These are phyloP conservation scores for Strix aluco DNA, from an alignment of 2,113 vertebrate species.

Conservation along the genomic window DNA sequence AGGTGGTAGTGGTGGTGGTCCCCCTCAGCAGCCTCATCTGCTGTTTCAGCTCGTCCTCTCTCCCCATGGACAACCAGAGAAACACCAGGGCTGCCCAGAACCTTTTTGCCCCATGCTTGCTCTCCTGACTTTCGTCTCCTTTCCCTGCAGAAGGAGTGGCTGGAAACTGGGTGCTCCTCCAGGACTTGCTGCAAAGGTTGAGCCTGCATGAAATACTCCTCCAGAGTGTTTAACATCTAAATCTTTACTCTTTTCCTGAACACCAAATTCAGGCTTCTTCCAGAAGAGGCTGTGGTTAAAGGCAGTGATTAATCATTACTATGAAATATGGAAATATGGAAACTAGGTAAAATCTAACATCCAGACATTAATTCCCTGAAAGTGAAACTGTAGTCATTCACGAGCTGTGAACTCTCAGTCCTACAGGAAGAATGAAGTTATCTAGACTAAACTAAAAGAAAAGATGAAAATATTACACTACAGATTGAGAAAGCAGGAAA, in stretches of 20 bases:
- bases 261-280: neutral
- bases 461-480: neutral
- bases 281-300: neutral
- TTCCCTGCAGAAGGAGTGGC: neutral
- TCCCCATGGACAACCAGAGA: accelerated
- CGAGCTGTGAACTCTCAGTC: neutral
- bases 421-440: neutral
- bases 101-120: accelerated
- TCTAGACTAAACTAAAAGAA: neutral
- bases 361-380: neutral
- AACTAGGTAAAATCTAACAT: neutral
- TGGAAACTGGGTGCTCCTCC: neutral
- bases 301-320: neutral
- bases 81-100: neutral
- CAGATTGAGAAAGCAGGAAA: neutral
- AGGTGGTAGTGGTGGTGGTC: no score
- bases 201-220: neutral
- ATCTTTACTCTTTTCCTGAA: neutral
- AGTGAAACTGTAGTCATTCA: neutral
- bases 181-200: neutral
- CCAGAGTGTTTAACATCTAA: neutral
- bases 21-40: neutral
- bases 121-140: neutral
- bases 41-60: neutral
- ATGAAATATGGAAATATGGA: neutral